Evolutionary conservation across 2,888 invertebrate species (phyloP).

Genomic region (Selenia dentaria): DNA sequence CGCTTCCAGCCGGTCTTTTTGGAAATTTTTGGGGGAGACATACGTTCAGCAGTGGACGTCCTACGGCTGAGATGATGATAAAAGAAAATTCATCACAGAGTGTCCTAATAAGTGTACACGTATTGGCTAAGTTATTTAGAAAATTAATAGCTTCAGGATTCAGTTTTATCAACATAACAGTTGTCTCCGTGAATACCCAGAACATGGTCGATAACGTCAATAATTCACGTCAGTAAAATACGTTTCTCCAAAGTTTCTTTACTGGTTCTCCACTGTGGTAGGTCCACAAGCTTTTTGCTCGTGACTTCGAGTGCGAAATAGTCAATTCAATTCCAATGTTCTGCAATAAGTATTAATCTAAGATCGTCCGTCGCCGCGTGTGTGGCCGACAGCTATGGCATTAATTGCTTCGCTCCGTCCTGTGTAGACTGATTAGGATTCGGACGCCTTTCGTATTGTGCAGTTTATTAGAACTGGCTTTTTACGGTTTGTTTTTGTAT

Average conservation of each 20-base stretch:
- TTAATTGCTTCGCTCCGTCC: slow-evolving; percentile 32
- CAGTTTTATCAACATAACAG: too few relatives aligned
- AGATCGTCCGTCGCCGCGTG: slow-evolving; percentile 16
- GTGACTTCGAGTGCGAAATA: slow-evolving; percentile 45
- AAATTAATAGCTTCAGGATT: too few relatives aligned
- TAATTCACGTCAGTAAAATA: too few relatives aligned
- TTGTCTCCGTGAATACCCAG: too few relatives aligned
- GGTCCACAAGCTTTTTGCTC: slow-evolving; percentile 24
- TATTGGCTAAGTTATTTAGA: too few relatives aligned
- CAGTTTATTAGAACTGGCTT: slow-evolving; percentile 1
- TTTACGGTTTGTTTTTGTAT: background rate
- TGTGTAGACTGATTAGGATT: slow-evolving; percentile 27
- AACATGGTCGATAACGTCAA: too few relatives aligned
- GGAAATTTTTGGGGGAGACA: too few relatives aligned
- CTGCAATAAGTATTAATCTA: slow-evolving; percentile 40
- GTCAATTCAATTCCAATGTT: slow-evolving; percentile 70
- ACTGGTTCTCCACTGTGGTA: background rate
- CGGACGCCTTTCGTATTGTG: slow-evolving; percentile 8
- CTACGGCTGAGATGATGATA: too few relatives aligned
- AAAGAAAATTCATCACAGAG: too few relatives aligned
- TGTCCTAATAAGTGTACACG: too few relatives aligned
- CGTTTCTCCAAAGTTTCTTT: background rate
- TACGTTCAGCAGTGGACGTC: too few relatives aligned
- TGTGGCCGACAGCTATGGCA: slow-evolving; percentile 28
- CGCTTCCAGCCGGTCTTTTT: too few relatives aligned